Percentiles rank a stretch among this genome's conserved stretches.
These are phyloP conservation scores for Oxyura jamaicensis DNA, from an alignment of 2,113 vertebrate genomes.

Conservation along the genomic window DNA sequence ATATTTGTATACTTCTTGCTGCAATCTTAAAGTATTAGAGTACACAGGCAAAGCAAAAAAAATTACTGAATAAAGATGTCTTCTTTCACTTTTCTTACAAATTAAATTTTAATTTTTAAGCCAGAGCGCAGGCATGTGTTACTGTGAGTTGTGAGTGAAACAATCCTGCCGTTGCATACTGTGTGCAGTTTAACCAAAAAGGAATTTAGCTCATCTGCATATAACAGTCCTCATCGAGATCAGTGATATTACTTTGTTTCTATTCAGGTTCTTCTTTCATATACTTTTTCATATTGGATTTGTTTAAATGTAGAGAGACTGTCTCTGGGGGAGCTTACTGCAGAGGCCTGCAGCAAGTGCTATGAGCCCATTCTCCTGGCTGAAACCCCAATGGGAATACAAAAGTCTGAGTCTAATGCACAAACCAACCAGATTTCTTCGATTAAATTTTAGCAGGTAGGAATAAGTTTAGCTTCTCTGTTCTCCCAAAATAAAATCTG, in stretches of 20 bases:
- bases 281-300: not conserved
- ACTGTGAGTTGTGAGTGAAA: not conserved
- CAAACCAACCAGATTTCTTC: not conserved
- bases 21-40: not conserved
- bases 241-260: not conserved
- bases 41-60: not conserved
- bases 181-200: not conserved
- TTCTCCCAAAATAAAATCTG: not conserved
- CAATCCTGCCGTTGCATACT: conserved; percentile 8
- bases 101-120: not conserved
- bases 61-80: not conserved
- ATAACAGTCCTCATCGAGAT: not conserved
- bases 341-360: not conserved
- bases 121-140: not conserved
- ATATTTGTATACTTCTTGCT: not conserved
- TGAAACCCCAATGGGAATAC: not conserved
- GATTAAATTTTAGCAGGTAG: not conserved
- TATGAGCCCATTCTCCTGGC: not conserved
- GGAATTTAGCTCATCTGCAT: not conserved
- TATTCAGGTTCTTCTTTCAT: not conserved
- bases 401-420: not conserved
- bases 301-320: not conserved
- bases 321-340: not conserved
- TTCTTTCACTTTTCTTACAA: conserved; percentile 26
- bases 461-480: not conserved